Percentiles rank a stretch among this genome's conserved stretches.
These are phyloP conservation scores for Spodoptera exigua DNA, from an alignment of 2,888 invertebrate species.

Conservation along the genomic window DNA sequence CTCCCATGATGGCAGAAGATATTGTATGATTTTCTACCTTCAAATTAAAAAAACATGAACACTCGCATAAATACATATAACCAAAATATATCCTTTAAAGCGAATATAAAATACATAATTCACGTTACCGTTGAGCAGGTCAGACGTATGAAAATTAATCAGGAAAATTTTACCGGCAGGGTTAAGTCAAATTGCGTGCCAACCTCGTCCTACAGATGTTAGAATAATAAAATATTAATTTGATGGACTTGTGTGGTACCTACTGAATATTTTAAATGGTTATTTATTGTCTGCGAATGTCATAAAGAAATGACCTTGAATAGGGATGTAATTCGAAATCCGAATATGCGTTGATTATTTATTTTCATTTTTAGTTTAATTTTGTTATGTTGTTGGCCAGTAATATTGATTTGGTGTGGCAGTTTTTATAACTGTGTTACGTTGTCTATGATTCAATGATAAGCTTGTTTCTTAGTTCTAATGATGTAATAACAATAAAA, in stretches of 20 bases:
- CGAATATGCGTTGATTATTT: too few relatives aligned
- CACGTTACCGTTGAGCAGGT: slow-evolving; percentile 22
- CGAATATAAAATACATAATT: slow-evolving; percentile 15
- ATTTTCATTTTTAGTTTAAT: too few relatives aligned
- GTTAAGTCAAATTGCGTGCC: slow-evolving; percentile 43
- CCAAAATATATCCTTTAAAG: slow-evolving; percentile 7
- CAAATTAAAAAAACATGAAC: too few relatives aligned
- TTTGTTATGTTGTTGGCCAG: too few relatives aligned
- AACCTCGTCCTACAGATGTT: slow-evolving; percentile 32
- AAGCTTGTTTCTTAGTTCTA: too few relatives aligned
- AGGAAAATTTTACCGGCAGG: slow-evolving; percentile 28
- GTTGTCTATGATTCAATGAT: too few relatives aligned
- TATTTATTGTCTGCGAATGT: slow-evolving; percentile 16
- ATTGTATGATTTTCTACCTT: too few relatives aligned
- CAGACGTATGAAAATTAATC: slow-evolving; percentile 37
- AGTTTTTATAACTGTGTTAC: too few relatives aligned
- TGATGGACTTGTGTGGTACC: slow-evolving; percentile 30
- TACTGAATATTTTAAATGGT: slow-evolving; percentile 28
- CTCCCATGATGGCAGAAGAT: too few relatives aligned
- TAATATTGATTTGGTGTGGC: too few relatives aligned
- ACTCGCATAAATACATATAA: not conserved
- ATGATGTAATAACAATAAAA: too few relatives aligned
- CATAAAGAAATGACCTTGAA: not conserved
- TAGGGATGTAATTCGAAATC: too few relatives aligned
- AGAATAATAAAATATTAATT: slow-evolving; percentile 31